Conservation (phyloP, 2,888 invertebrate species). For the Drosophila aldrichi region DNA sequence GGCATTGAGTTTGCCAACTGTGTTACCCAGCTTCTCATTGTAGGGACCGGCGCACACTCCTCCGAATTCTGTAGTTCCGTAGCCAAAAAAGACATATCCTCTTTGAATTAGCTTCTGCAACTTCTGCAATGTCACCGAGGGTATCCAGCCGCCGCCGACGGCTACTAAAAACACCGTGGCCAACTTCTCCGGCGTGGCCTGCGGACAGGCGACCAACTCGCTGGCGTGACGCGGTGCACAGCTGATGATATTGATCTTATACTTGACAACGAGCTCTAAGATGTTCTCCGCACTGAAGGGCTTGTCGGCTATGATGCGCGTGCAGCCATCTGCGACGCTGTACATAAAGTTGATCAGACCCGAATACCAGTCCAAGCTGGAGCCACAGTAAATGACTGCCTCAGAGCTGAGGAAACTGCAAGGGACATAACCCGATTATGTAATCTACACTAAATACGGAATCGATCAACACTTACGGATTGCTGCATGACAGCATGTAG, state of each 20-base stretch:
- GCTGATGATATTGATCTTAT: conserved; percentile 47
- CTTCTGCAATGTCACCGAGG: conserved; percentile 15
- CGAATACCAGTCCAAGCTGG: conserved; percentile 65
- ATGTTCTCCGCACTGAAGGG: conserved; percentile 58
- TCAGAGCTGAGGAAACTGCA: conserved; percentile 21
- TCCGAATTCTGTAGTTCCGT: conserved; percentile 60
- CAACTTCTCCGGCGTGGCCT: conserved; percentile 31
- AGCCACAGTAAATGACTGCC: conserved; percentile 41
- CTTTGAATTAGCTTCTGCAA: conserved; percentile 14
- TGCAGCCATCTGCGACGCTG: conserved; percentile 39
- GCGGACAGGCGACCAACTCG: conserved; percentile 35
- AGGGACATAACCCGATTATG: too few relatives aligned
- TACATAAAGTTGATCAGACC: conserved; percentile 46
- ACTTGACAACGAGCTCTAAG: conserved; percentile 57
- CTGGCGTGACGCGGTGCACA: conserved; percentile 61
- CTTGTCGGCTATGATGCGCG: conserved; percentile 64
- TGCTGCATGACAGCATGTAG: conserved; percentile 22
- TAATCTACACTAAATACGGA: background rate
- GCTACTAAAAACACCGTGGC: conserved; percentile 10
- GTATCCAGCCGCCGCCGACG: conserved; percentile 41
- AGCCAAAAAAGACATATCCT: conserved; percentile 31
- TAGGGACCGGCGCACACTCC: conserved; percentile 6
- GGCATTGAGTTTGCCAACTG: conserved; percentile 55
- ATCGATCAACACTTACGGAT: conserved; percentile 3
- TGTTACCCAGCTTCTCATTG: conserved; percentile 26